These are phyloP conservation scores for Zoanthus solanderi DNA, from an alignment of 92 coral and sea anemone species.

Conservation along the genomic window DNA sequence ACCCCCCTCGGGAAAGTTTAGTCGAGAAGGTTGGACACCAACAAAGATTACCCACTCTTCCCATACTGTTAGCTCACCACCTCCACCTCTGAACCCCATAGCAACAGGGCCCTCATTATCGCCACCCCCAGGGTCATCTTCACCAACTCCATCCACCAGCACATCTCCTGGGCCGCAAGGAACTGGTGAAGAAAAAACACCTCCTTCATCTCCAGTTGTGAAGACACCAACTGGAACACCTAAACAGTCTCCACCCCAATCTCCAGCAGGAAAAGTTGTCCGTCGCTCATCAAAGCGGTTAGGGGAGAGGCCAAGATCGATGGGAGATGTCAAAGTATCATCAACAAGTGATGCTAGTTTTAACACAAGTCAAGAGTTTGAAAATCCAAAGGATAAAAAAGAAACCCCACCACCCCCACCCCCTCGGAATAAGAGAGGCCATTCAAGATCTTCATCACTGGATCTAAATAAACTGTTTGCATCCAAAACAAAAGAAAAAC, in stretches of 20 bases:
- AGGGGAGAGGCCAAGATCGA: constrained; percentile 78
- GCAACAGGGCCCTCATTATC: constrained; percentile 38
- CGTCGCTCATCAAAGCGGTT: constrained; percentile 57
- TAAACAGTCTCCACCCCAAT: constrained; percentile 34
- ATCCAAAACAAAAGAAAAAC: constrained; percentile 78
- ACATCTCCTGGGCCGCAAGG: constrained; percentile 30
- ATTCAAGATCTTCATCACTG: constrained; percentile 95
- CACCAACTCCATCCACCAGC: constrained; percentile 4
- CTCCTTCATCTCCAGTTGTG: constrained; percentile 28
- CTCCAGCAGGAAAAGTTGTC: constrained; percentile 45
- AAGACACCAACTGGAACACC: constrained; percentile 31
- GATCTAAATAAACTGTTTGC: constrained; percentile 95
- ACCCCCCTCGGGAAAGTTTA: constrained; percentile 85
- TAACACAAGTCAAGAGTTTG: constrained; percentile 72
- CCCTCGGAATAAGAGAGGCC: constrained; percentile 95
- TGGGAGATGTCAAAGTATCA: constrained; percentile 77
- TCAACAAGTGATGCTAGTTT: constrained; percentile 63
- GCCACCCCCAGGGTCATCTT: constrained; percentile 34
- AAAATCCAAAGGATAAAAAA: constrained; percentile 73
- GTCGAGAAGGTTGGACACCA: constrained; percentile 79
- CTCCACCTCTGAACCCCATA: constrained; percentile 46
- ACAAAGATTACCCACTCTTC: constrained; percentile 37
- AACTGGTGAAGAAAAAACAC: constrained; percentile 3
- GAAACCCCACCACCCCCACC: constrained; percentile 87
- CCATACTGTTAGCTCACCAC: constrained; percentile 34